Evolutionary conservation across 2,113 vertebrate genomes (phyloP).

Genomic region (Ursus arctos): DNA sequence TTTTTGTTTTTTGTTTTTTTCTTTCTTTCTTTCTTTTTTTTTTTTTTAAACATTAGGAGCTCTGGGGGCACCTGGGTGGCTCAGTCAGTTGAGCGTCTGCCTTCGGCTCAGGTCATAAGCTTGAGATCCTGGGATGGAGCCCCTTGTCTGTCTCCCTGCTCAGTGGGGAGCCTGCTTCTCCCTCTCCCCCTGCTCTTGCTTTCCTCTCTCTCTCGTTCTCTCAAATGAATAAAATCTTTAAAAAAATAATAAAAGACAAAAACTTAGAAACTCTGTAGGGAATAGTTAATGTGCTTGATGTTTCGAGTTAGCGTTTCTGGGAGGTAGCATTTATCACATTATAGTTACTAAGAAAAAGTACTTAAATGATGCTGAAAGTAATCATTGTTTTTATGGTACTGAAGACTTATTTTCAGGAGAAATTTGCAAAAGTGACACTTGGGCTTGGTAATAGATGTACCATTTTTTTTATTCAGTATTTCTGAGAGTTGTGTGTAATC

Average conservation of each 20-base stretch:
- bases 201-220: background rate
- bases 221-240: background rate
- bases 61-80: background rate
- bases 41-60: background rate
- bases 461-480: slow-evolving; percentile 30
- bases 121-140: background rate
- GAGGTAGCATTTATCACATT: background rate
- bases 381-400: slow-evolving; percentile 6
- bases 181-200: background rate
- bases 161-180: background rate
- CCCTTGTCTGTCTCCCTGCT: background rate
- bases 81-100: background rate
- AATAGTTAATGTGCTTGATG: background rate
- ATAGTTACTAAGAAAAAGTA: slow-evolving; percentile 49
- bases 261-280: background rate
- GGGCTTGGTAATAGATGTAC: background rate
- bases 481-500: slow-evolving; percentile 6
- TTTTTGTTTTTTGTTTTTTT: background rate
- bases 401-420: slow-evolving; percentile 31
- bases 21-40: background rate
- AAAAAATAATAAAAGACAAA: background rate
- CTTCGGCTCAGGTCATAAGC: background rate
- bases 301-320: background rate
- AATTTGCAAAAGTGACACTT: slow-evolving; percentile 41
- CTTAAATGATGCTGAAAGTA: slow-evolving; percentile 44